Conservation (phyloP, 2,113 vertebrate species). For the Ammospiza caudacuta region DNA sequence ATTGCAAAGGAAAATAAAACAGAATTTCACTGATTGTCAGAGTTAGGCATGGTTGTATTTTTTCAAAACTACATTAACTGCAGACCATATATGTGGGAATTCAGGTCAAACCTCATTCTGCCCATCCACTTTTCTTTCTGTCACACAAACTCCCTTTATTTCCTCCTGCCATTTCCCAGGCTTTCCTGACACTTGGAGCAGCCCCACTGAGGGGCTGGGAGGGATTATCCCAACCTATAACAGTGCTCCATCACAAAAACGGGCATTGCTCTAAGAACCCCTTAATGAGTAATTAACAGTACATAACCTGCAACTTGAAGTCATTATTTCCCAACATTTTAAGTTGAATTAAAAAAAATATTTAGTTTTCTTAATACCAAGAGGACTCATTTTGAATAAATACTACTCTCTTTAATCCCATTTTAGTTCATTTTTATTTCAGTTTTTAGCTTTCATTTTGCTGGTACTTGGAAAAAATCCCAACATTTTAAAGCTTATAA, state of each 20-base stretch:
- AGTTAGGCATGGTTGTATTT: neutral
- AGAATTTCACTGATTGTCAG: neutral
- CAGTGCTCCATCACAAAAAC: neutral
- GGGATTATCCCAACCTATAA: neutral
- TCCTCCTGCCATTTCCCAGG: neutral
- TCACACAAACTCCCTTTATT: neutral
- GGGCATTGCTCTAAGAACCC: neutral
- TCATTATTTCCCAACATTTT: neutral
- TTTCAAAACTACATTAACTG: neutral
- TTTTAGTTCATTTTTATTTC: neutral
- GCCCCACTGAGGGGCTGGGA: neutral
- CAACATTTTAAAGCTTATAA: neutral
- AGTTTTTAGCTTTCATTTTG: neutral
- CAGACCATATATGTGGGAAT: neutral
- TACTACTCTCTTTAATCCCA: neutral
- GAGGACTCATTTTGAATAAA: neutral
- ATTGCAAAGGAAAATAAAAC: neutral
- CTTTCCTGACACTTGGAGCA: neutral
- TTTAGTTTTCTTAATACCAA: neutral
- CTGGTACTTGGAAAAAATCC: neutral
- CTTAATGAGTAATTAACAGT: neutral
- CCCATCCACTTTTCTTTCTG: neutral
- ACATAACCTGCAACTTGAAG: neutral
- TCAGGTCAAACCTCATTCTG: neutral
- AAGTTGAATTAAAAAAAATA: neutral